These are phyloP conservation scores for Sarcophaga carnaria DNA, from an alignment of 2,888 invertebrate genomes.

Conservation along the genomic window DNA sequence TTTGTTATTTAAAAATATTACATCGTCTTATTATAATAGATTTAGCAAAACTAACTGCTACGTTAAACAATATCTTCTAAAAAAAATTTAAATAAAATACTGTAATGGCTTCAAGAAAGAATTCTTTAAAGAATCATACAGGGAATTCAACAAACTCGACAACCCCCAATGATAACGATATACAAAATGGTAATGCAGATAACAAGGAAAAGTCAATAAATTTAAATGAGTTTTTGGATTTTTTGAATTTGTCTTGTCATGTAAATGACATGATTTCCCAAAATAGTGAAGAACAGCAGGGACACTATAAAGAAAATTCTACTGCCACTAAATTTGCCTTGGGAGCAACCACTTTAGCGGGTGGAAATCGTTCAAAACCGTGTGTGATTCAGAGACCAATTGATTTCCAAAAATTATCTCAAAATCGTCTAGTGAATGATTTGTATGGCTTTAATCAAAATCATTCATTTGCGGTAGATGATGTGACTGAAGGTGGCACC, in stretches of 20 bases:
- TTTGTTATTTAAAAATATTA: constrained; percentile 43
- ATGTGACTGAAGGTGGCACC: constrained; percentile 1
- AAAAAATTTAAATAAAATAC: background rate
- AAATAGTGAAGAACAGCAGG: constrained; percentile 68
- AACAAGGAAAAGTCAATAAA: constrained; percentile 72
- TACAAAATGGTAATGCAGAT: constrained; percentile 26
- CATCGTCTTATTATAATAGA: background rate
- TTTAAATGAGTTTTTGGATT: constrained; percentile 81
- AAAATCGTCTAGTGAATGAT: constrained; percentile 78
- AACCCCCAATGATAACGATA: constrained; percentile 3
- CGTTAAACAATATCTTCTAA: background rate
- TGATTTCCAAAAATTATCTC: constrained; percentile 78
- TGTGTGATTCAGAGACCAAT: constrained; percentile 60
- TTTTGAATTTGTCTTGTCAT: constrained; percentile 81
- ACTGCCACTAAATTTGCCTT: constrained; percentile 4
- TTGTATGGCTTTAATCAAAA: constrained; percentile 72
- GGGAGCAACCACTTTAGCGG: background rate
- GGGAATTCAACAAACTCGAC: constrained; percentile 11
- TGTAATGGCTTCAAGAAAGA: constrained; percentile 28
- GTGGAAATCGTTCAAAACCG: constrained; percentile 45
- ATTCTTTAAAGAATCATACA: constrained; percentile 14
- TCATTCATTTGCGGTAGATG: constrained; percentile 39
- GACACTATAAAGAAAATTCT: constrained; percentile 39
- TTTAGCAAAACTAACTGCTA: background rate
- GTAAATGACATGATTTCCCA: constrained; percentile 80